Base-by-base conservation (phyloP, 2,888 invertebrate genomes). In the Phlogophora meticulosa region DNA sequence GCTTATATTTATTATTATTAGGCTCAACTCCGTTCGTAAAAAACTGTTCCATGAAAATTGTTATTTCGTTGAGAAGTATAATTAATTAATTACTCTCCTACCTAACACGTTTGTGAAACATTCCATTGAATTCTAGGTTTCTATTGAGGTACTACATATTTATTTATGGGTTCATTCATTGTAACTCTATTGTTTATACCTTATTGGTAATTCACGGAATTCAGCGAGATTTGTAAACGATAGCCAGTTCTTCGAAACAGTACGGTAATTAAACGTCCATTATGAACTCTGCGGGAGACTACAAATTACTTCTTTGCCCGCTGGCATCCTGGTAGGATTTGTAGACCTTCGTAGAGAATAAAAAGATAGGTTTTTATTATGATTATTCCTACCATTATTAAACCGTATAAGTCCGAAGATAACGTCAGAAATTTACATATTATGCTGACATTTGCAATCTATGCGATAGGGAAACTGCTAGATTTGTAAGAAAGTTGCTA, bases 201-300 rank as follows among this genome's bases (percentile, higher is more conserved):
- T n/a, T 45, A n/a, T 28, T 13, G 22, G 24, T 48, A 65, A 45
- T 64, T 63, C 43, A 32, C 17, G 20, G 32, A 66, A 66, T 59
- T 58, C 52, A 20, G 34, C 15, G 24, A 58, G 38, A 74, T 59
- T 28, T 59, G 40, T 36, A 43, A 66, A 58, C 43, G 13, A 55
- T 56, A 58, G 22, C 9, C 15, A 32, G 34, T 15, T 43, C 34
- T 58, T 32, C 15, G 13, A 38, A 69, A 76, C 53, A 57, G 62
- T 11, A 28, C 24, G 5, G 59, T 63, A 70, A 76, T 63, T 48
- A 76, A 70, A 70, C 42, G 59, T 32, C 76, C n/a, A 56, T 49
- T 60, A 61, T 64, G 64, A 55, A 58, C 77, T 60, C 71, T 36
- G 76, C 53, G 60, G 74, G 76, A 70, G 71, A 58, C 38, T n/a